phyloP scores from a whole-genome alignment of 2,888 invertebrate genomes.

The Eulithis prunata region DNA sequence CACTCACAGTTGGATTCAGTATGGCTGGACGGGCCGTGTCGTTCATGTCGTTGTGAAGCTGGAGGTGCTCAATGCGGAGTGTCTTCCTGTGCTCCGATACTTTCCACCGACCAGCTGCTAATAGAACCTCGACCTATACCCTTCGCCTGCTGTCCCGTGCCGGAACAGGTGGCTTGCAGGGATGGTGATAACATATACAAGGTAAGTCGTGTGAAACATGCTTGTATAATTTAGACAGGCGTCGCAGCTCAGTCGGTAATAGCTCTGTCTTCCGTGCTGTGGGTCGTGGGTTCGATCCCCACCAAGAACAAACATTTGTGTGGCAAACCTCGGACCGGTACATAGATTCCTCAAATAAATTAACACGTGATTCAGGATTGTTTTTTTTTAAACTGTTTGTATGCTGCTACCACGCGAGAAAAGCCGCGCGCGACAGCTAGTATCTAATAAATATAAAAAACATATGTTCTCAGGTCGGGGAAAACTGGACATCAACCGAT shows the following conservation, averaged over 20 bases:
- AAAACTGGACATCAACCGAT: constrained; percentile 82
- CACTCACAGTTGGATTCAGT: constrained; percentile 54
- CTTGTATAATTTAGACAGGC: background rate
- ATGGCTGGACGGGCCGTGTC: constrained; percentile 90
- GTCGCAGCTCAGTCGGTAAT: no score
- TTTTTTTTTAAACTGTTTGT: no score
- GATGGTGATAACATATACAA: constrained; percentile 73
- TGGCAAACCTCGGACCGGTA: no score
- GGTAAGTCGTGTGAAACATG: constrained; percentile 50
- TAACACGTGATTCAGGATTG: no score
- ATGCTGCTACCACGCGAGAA: no score
- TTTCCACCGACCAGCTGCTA: constrained; percentile 81
- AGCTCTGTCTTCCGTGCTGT: no score
- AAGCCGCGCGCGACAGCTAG: no score
- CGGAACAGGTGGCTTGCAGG: constrained; percentile 85
- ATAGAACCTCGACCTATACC: constrained; percentile 79
- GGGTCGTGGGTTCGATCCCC: no score
- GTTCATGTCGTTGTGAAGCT: constrained; percentile 84
- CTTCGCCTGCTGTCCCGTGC: constrained; percentile 86
- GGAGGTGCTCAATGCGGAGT: constrained; percentile 72
- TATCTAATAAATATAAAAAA: background rate
- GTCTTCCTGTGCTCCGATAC: constrained; percentile 77
- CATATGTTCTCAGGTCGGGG: constrained; percentile 71
- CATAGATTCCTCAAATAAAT: no score
- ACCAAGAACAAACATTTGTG: no score